phyloP scores from a whole-genome alignment of 2,113 vertebrate genomes.

The human region DNA sequence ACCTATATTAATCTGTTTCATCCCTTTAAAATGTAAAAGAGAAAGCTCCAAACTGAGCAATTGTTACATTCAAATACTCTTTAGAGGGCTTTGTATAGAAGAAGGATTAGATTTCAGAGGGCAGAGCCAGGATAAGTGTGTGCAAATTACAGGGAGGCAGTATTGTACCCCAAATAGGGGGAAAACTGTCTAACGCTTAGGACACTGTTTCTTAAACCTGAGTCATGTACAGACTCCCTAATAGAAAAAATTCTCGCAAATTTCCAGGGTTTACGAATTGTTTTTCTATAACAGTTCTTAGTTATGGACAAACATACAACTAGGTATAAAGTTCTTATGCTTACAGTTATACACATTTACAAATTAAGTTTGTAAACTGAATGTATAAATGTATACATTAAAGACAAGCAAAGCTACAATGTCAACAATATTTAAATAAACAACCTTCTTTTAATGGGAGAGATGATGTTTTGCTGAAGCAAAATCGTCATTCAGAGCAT shows the following conservation, averaged over 20 bases:
- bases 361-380: background rate
- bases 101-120: background rate
- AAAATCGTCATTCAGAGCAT: background rate
- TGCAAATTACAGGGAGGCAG: background rate
- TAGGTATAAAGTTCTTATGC: background rate
- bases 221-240: background rate
- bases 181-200: background rate
- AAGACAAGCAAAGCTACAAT: background rate
- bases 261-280: background rate
- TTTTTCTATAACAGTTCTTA: background rate
- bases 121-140: background rate
- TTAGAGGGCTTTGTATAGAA: background rate
- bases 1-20: background rate
- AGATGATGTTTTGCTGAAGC: background rate
- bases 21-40: background rate
- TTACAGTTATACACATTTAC: background rate
- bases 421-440: background rate
- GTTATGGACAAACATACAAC: background rate
- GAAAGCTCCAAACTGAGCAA: background rate
- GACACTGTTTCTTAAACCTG: background rate
- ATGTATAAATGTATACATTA: background rate
- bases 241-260: background rate
- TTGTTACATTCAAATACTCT: background rate
- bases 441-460: background rate
- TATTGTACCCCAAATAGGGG: background rate